Conservation (phyloP, 2,113 vertebrate genomes). For the Xyrauchen texanus region DNA sequence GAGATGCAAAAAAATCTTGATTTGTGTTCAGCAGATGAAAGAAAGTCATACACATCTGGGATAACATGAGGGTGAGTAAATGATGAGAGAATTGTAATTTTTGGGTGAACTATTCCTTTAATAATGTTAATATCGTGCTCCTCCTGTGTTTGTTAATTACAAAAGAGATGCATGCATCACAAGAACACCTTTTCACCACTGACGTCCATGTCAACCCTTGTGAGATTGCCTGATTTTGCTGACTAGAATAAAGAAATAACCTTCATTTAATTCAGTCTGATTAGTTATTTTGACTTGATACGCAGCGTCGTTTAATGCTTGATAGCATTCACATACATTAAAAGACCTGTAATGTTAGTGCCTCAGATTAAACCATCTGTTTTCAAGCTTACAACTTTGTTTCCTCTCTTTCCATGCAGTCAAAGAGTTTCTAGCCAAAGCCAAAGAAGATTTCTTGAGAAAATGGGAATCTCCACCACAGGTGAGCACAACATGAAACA, state of each 20-base stretch:
- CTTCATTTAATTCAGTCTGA: neutral
- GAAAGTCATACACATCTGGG: too few species aligned
- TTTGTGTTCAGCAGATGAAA: too few species aligned
- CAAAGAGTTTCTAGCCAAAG: slow-evolving; percentile 99
- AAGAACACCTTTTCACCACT: neutral
- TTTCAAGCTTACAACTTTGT: slow-evolving; percentile 2
- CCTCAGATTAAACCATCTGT: neutral
- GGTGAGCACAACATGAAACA: slow-evolving; percentile 70
- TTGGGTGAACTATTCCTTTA: too few species aligned
- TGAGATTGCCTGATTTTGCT: slow-evolving; percentile 27
- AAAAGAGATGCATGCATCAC: slow-evolving; percentile 34
- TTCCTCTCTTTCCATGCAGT: slow-evolving; percentile 71
- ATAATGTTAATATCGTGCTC: too few species aligned
- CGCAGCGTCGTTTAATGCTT: neutral
- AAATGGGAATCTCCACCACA: slow-evolving; percentile 99
- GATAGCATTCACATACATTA: neutral
- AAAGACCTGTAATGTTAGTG: neutral
- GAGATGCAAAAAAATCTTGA: too few species aligned
- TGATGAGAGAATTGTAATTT: too few species aligned
- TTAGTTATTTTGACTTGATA: neutral
- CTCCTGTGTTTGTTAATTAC: slow-evolving; percentile 5
- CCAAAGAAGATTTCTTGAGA: slow-evolving; percentile 99
- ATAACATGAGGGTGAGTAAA: too few species aligned
- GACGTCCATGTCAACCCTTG: neutral
- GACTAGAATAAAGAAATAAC: slow-evolving; percentile 10